A percentile compares a stretch with the other conserved stretches of the same genome.
Conservation (phyloP, 2,113 vertebrate species). For the Anarrhichthys ocellatus region DNA sequence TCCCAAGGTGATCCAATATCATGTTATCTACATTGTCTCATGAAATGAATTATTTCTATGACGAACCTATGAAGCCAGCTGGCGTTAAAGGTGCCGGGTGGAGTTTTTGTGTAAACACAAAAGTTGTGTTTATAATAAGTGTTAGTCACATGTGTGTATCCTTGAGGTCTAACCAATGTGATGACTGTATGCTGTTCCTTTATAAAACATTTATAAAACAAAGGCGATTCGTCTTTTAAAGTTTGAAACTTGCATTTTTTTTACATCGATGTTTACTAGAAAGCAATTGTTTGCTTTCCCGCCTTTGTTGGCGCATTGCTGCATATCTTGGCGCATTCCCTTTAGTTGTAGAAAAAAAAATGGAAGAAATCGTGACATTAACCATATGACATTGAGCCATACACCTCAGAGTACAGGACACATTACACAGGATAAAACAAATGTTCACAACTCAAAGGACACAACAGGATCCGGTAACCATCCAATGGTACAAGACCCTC, state of each 20-base stretch:
- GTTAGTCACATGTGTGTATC: background rate
- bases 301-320: background rate
- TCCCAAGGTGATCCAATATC: background rate
- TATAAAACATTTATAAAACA: background rate
- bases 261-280: background rate
- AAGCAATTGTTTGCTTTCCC: background rate
- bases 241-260: background rate
- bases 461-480: conserved; percentile 40
- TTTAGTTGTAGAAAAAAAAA: background rate
- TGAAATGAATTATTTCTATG: background rate
- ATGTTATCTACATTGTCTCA: background rate
- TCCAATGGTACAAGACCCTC: conserved; percentile 52
- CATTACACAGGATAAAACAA: conserved; percentile 49
- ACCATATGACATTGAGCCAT: conserved; percentile 15
- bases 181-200: background rate
- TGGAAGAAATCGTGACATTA: conserved; percentile 18
- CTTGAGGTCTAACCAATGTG: background rate
- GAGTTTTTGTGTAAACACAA: background rate
- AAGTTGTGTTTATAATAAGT: background rate
- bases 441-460: conserved; percentile 47
- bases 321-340: background rate
- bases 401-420: conserved; percentile 27
- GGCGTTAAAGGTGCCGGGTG: background rate
- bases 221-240: background rate
- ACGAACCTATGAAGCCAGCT: background rate